phyloP scores from a whole-genome alignment of 2,888 invertebrate species.

The Seladonia tumulorum region DNA sequence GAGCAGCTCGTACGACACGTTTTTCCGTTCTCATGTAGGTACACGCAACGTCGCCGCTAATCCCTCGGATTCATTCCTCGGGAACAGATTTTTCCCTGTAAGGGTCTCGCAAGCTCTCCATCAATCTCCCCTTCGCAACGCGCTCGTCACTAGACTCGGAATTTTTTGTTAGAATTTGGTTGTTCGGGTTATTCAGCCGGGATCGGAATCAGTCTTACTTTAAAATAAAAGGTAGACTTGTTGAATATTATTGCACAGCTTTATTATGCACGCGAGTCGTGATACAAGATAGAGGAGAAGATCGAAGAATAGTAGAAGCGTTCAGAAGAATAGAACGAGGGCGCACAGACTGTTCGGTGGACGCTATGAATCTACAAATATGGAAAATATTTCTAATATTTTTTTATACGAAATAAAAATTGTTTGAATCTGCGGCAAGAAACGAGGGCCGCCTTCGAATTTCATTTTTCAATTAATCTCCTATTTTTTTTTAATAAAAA shows the following conservation, averaged over 20 bases:
- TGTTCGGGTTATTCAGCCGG: too few species aligned
- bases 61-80: constrained; percentile 31
- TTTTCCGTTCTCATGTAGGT: constrained; percentile 41
- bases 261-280: too few species aligned
- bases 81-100: not conserved
- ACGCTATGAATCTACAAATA: too few species aligned
- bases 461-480: not conserved
- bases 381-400: too few species aligned
- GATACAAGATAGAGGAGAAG: too few species aligned
- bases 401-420: not conserved
- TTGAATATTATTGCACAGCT: too few species aligned
- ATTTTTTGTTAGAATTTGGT: too few species aligned
- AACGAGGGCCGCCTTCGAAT: not conserved
- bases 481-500: not conserved
- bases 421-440: not conserved
- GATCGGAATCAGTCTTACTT: too few species aligned
- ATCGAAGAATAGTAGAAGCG: too few species aligned
- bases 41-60: constrained; percentile 39
- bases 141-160: not conserved
- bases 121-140: not conserved
- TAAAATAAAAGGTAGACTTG: too few species aligned
- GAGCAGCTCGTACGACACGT: constrained; percentile 47
- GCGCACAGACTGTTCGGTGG: too few species aligned
- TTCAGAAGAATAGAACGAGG: too few species aligned
- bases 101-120: not conserved